phyloP scores from a whole-genome alignment of 2,888 invertebrate species.

The Alcis repandata region DNA sequence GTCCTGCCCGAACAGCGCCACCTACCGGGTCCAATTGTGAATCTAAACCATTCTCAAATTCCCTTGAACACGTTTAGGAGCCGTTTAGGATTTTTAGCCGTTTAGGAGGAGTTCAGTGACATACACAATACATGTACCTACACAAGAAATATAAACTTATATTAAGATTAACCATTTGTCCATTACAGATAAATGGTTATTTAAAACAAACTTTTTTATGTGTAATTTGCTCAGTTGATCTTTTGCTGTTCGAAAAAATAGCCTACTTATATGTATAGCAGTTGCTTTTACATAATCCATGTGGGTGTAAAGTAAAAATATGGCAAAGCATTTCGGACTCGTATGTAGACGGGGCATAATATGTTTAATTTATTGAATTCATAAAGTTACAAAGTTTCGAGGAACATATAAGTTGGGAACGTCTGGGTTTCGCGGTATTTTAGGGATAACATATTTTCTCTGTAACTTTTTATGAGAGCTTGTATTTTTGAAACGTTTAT shows the following conservation, averaged over 20 bases:
- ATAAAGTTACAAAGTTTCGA: conserved; percentile 38
- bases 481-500: conserved; percentile 12
- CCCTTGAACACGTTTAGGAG: too few relatives aligned
- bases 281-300: background rate
- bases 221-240: too few relatives aligned
- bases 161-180: too few relatives aligned
- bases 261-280: background rate
- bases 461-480: conserved; percentile 17
- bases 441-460: conserved; percentile 37
- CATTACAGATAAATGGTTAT: too few relatives aligned
- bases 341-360: conserved; percentile 23
- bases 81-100: too few relatives aligned
- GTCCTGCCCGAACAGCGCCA: too few relatives aligned
- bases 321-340: background rate
- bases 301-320: background rate
- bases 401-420: conserved; percentile 41
- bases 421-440: conserved; percentile 39
- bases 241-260: background rate
- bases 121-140: too few relatives aligned
- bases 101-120: too few relatives aligned
- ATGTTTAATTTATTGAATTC: conserved; percentile 45
- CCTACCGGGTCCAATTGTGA: too few relatives aligned
- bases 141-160: too few relatives aligned
- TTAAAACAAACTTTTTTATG: too few relatives aligned
- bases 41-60: too few relatives aligned